A percentile compares a stretch with the other conserved stretches of the same genome.
phyloP scores from a whole-genome alignment of 2,888 invertebrate genomes.

The Microplitis manilae region DNA sequence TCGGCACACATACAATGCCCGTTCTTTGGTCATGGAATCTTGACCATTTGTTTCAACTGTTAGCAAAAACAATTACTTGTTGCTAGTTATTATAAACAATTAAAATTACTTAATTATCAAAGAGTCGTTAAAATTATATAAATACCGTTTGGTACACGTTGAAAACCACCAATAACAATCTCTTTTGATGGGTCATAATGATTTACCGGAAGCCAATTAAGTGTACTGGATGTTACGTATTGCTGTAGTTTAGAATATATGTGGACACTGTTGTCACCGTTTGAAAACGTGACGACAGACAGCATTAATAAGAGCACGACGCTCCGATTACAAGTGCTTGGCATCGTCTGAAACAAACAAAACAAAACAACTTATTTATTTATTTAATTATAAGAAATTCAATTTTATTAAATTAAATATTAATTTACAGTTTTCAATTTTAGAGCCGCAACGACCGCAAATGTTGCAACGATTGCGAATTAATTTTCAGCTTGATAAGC shows the following conservation, averaged over 20 bases:
- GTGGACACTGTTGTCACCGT: slow-evolving; percentile 69
- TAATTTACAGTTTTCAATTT: neutral
- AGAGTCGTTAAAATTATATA: slow-evolving; percentile 7
- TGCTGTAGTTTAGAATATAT: slow-evolving; percentile 73
- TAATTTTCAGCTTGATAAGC: neutral
- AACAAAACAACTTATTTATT: slow-evolving; percentile 20
- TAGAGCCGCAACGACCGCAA: neutral
- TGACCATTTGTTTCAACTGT: slow-evolving; percentile 13
- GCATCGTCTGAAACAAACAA: slow-evolving; percentile 44
- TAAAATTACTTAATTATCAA: neutral
- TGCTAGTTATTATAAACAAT: neutral
- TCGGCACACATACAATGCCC: slow-evolving; percentile 80
- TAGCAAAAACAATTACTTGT: slow-evolving; percentile 19
- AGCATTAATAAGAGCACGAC: slow-evolving; percentile 1
- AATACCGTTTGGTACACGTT: slow-evolving; percentile 56
- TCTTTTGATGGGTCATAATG: slow-evolving; percentile 70
- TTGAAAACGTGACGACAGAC: slow-evolving; percentile 11
- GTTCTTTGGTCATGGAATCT: slow-evolving; percentile 25
- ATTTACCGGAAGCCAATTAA: slow-evolving; percentile 80
- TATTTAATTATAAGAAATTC: neutral
- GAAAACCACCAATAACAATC: slow-evolving; percentile 77
- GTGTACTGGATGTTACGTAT: slow-evolving; percentile 84
- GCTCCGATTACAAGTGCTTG: slow-evolving; percentile 19
- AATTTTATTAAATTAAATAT: neutral
- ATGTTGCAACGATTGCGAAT: neutral